A percentile compares a stretch with the other conserved stretches of the same genome.
Evolutionary conservation across 1,140 invertebrate genomes (phyloP).

Genomic region (Aphis gossypii): DNA sequence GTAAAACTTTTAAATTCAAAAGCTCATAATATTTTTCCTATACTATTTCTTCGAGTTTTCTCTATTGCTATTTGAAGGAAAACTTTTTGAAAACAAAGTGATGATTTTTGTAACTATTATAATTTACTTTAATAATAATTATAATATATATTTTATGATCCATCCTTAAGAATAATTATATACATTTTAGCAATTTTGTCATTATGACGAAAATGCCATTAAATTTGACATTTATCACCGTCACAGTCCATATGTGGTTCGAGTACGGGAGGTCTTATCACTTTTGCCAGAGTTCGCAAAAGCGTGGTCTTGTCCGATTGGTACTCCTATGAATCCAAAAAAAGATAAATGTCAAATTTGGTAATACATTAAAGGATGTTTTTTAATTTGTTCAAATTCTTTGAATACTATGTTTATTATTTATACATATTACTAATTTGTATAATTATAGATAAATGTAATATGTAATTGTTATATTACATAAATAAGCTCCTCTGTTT

Average conservation of each 20-base stretch:
- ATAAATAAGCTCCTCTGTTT: background rate
- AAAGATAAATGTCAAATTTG: constrained; percentile 70
- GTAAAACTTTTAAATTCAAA: too few relatives aligned
- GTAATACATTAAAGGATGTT: constrained; percentile 54
- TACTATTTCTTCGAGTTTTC: too few relatives aligned
- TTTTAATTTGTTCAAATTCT: background rate
- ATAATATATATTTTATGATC: background rate
- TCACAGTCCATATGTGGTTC: constrained; percentile 77
- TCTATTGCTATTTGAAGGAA: too few relatives aligned
- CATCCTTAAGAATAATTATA: background rate
- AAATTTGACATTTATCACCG: constrained; percentile 62
- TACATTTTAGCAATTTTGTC: background rate
- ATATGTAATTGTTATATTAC: background rate
- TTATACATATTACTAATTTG: background rate
- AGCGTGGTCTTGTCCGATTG: constrained; percentile 78
- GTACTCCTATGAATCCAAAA: constrained; percentile 83
- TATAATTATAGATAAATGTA: background rate
- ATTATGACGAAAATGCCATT: background rate
- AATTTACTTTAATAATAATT: background rate
- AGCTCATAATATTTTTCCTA: too few relatives aligned
- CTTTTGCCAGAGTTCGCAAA: constrained; percentile 86
- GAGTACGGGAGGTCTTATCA: constrained; percentile 81
- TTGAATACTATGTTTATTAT: background rate
- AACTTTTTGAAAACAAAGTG: too few relatives aligned
- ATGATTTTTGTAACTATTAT: too few relatives aligned